Evolutionary conservation across 2,888 invertebrate species (phyloP), one percentile per base, ranked within the genome.

Genomic region (Netelia melanura): DNA sequence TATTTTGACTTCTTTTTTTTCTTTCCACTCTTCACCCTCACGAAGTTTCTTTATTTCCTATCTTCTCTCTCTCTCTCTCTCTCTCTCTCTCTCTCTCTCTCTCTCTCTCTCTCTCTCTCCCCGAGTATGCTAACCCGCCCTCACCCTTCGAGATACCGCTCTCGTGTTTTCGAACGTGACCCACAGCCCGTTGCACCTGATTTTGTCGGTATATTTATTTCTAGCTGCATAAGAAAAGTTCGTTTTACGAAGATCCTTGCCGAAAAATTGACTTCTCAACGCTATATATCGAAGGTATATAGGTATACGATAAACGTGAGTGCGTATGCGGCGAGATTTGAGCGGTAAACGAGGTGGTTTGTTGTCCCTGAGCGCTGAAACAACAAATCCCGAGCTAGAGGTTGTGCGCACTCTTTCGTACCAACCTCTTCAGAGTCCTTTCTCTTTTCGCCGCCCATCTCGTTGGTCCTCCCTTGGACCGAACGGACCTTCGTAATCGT

Each of bases 121-220:
- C 52, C 70, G 44, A 17, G 61, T 67, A 30, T 48, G 65, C 14
- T 48, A 48, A 48, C 11, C 48, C 61, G 5, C 23, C 25, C 30
- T 62, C 43, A 54, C 67, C 25, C 48, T 62, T 43, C 62, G 58
- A 76, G 43, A 52, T 76, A 23, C 56, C 67, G 64, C 67, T 54
- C 62, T 67, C 67, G 38, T 21, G 82, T 92, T 92, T 88, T 89
- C 81, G 90, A 88, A 92, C 92, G 93, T 93, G 92, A 89, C 91
- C 83, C 44, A 77, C 81, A 86, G 84, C 81, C 84, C 79, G 80
- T 81, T 62, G 86, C 90, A 90, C 89, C 90, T 91, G 92, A 92
- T 91, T 92, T 91, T 52, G 61, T 71, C 76, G 52, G 30, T 56
- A 71, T 81, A 62, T 71, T 76, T 80, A 44, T 77, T 81, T 68